phyloP scores from a whole-genome alignment of 37 sponge, comb jelly and placozoan species.

The Spongia lamella region DNA sequence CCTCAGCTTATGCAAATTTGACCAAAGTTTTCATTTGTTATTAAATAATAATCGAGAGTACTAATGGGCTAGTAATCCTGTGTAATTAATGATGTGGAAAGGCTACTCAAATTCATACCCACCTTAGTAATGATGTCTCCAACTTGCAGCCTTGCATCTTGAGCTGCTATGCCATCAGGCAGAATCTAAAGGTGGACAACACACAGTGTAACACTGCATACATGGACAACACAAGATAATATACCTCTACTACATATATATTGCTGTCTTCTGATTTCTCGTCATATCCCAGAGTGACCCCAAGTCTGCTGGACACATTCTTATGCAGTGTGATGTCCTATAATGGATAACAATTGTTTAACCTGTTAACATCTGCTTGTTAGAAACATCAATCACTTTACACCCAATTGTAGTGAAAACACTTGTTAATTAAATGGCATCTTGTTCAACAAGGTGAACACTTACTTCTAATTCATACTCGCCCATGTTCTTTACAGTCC shows the following conservation, averaged over 20 bases:
- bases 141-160: conserved; percentile 62
- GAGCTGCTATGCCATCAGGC: conserved; percentile 65
- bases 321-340: conserved; percentile 69
- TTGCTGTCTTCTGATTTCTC: conserved; percentile 4
- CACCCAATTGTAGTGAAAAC: background rate
- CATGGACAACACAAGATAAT: background rate
- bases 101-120: conserved; percentile 2
- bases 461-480: conserved; percentile 74
- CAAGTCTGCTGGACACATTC: conserved; percentile 71
- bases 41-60: background rate
- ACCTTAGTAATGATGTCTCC: conserved; percentile 78
- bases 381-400: background rate
- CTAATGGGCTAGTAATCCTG: conserved; percentile 4
- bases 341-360: background rate
- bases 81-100: too few relatives aligned
- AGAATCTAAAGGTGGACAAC: conserved; percentile 34
- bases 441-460: background rate
- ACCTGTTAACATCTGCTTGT: background rate
- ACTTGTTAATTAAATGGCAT: background rate
- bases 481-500: conserved; percentile 4
- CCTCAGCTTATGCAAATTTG: background rate
- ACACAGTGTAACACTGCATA: background rate
- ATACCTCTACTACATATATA: conserved; percentile 68
- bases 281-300: conserved; percentile 76
- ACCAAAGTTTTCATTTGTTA: too few relatives aligned